These are phyloP conservation scores for Podilymbus podiceps DNA, from an alignment of 2,113 vertebrate species.

Conservation along the genomic window DNA sequence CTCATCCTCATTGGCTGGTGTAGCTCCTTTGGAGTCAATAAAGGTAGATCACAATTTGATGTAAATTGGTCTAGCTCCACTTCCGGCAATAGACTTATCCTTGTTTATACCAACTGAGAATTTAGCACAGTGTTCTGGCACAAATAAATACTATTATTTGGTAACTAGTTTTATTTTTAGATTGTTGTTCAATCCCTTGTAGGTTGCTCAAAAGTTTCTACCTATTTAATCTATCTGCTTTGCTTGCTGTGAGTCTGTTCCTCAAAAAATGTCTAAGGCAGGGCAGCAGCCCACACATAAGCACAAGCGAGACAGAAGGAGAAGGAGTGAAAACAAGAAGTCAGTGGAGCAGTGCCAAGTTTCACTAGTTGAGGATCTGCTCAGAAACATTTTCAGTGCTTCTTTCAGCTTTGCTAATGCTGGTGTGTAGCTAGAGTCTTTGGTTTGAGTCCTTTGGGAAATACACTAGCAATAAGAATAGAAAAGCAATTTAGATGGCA, in stretches of 20 bases:
- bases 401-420: slow-evolving; percentile 54
- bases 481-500: slow-evolving; percentile 60
- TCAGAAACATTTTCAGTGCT: slow-evolving; percentile 54
- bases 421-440: slow-evolving; percentile 28
- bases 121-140: background rate
- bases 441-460: slow-evolving; percentile 54
- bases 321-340: slow-evolving; percentile 66
- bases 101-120: slow-evolving; percentile 7
- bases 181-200: slow-evolving; percentile 27
- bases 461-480: slow-evolving; percentile 52
- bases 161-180: slow-evolving; percentile 33
- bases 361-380: slow-evolving; percentile 58
- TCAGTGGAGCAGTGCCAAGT: slow-evolving; percentile 53
- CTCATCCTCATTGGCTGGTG: background rate
- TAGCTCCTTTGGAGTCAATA: background rate
- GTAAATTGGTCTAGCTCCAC: background rate
- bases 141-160: slow-evolving; percentile 34
- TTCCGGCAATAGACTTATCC: background rate
- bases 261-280: slow-evolving; percentile 58
- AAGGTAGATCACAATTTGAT: background rate
- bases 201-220: slow-evolving; percentile 43
- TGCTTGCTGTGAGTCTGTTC: slow-evolving; percentile 48
- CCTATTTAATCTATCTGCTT: slow-evolving; percentile 59
- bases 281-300: slow-evolving; percentile 61
- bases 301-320: slow-evolving; percentile 65